Percentiles rank a stretch among this genome's conserved stretches.
Conservation (phyloP, 2,797 vertebrate species). For the Etheostoma perlongum region DNA sequence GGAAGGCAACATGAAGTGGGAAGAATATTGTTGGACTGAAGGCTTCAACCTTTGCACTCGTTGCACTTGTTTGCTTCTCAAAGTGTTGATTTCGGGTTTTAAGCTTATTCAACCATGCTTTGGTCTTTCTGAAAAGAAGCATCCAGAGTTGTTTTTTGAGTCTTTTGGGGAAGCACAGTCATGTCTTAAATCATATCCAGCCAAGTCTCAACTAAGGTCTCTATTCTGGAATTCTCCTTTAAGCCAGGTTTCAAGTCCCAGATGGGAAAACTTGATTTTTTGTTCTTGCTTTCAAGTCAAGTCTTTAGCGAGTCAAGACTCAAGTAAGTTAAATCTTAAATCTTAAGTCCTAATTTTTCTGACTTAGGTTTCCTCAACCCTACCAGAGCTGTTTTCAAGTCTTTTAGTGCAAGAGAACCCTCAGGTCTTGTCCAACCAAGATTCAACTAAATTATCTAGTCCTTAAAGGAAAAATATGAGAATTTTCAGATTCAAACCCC, state of each 20-base stretch:
- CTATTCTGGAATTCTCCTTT: too few relatives aligned
- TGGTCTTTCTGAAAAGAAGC: not conserved
- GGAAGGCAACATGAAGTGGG: not conserved
- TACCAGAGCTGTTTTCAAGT: not conserved
- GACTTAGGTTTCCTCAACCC: not conserved
- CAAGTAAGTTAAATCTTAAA: too few relatives aligned
- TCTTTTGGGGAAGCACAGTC: too few relatives aligned
- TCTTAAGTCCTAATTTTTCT: not conserved
- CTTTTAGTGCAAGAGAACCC: not conserved
- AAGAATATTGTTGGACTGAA: slow-evolving; percentile 12
- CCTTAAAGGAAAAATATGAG: not conserved
- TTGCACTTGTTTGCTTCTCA: slow-evolving; percentile 39
- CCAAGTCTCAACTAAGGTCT: too few relatives aligned
- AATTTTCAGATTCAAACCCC: too few relatives aligned
- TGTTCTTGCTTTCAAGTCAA: not conserved
- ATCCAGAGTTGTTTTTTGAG: not conserved
- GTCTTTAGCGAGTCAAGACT: not conserved
- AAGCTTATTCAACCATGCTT: slow-evolving; percentile 15
- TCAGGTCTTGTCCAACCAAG: not conserved
- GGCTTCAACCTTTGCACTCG: slow-evolving; percentile 49
- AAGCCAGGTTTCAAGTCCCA: not conserved
- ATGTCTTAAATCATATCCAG: not conserved
- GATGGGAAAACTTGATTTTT: too few relatives aligned
- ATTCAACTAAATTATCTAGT: not conserved
- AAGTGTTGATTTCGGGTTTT: slow-evolving; percentile 56